Conservation (phyloP, 1,140 invertebrate species). For the Drosophila ironensis region DNA sequence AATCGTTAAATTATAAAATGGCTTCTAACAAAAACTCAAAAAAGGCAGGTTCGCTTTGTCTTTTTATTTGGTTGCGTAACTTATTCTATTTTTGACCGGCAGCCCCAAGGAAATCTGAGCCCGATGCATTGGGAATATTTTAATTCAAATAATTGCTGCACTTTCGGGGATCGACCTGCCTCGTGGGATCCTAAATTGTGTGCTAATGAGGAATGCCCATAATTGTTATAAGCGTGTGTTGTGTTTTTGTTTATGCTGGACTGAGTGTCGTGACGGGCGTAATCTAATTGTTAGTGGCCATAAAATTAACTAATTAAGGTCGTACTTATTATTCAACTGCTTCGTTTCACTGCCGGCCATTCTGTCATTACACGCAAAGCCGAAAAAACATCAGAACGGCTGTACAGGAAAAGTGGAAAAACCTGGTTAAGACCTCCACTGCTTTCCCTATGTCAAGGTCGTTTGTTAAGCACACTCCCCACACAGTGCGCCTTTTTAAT, state of each 20-base stretch:
- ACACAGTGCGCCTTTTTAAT: slow-evolving; percentile 30
- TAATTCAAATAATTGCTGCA: slow-evolving; percentile 32
- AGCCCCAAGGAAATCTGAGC: too few species aligned
- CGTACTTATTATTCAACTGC: slow-evolving; percentile 72
- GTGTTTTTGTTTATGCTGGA: not conserved
- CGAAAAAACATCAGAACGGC: slow-evolving; percentile 7
- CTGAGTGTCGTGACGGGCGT: slow-evolving; percentile 60
- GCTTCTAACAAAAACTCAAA: too few species aligned
- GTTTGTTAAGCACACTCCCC: slow-evolving; percentile 9
- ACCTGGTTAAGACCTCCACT: slow-evolving; percentile 6
- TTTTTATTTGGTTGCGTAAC: too few species aligned
- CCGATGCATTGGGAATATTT: slow-evolving; percentile 1
- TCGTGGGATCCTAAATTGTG: slow-evolving; percentile 28
- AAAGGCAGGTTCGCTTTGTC: too few species aligned
- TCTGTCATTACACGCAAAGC: slow-evolving; percentile 50
- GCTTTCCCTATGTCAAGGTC: slow-evolving; percentile 20
- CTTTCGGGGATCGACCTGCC: slow-evolving; percentile 6
- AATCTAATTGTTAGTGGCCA: slow-evolving; percentile 77
- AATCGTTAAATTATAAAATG: slow-evolving; percentile 29
- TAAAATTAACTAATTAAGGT: slow-evolving; percentile 80
- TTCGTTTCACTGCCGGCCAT: not conserved
- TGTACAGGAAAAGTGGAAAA: slow-evolving; percentile 10
- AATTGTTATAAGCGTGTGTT: slow-evolving; percentile 13
- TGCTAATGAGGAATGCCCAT: slow-evolving; percentile 48
- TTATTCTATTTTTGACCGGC: too few species aligned